Base-by-base conservation (phyloP, 2,888 invertebrate genomes). In the Tanypteryx hageni region DNA sequence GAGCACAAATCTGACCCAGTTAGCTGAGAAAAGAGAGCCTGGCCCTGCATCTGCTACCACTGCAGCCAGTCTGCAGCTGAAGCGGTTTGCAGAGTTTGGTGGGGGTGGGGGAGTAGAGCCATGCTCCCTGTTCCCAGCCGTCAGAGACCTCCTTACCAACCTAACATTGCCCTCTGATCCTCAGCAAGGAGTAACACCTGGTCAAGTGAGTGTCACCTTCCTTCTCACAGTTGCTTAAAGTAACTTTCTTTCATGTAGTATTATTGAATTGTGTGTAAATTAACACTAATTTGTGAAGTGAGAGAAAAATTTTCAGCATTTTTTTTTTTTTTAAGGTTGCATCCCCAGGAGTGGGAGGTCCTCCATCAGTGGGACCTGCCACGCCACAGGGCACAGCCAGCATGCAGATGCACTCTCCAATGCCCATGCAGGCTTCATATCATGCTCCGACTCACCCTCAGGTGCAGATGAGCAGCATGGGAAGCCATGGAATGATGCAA, bases 71-170 rank as follows among this genome's bases (percentile, higher is more conserved):
- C 95, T 96, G 31, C 96, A 97, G 92, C 95, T 97, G 18, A 97
- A 97, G 94, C 95, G 96, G 16, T 92, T 82, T 83, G 92, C 92
- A 11, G 82, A 92, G 44, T 89, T 89, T 68, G 89, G 89, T 18
- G 82, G 82, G 8, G 82, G 82, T 82, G 89, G 89, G 3, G 89
- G n/a, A 13, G 89, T 64, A 14, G 95, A 96, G 94, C 98, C 99
- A 94, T 99, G 99, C 95, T 98, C 98, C 22, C 96, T 99, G 92
- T 99, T 98, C 95, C 98, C 99, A 59, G 98, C 99, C 31, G 97
- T 99, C 89, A 96, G 98, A 93, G 99, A 99, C 95, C 95, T 99
- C 92, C 95, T 99, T 92, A 96, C 97, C 76, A 98, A 98, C 96
- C 96, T 99, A 94, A 97, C 97, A 83, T 95, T 98, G 93, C 98